Percentiles rank a stretch among this genome's conserved stretches.
Evolutionary conservation across 2,797 vertebrate species (phyloP).

Genomic region (Crypturellus tataupa): DNA sequence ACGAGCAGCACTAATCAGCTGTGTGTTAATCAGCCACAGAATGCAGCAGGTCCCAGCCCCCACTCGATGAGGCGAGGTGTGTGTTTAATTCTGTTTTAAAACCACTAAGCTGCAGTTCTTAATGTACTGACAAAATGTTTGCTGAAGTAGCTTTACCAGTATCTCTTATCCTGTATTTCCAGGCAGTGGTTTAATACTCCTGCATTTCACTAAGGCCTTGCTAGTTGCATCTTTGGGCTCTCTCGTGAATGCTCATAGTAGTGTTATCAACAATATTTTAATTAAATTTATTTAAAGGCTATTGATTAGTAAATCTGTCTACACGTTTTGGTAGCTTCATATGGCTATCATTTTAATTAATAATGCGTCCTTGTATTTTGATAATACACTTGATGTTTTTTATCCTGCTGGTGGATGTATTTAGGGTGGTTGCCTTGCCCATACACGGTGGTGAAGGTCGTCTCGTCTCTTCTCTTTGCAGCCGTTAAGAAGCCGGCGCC

Average conservation of each 20-base stretch:
- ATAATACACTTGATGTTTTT: background rate
- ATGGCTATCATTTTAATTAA: fast-evolving
- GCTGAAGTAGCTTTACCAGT: background rate
- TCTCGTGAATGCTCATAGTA: background rate
- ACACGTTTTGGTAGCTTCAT: background rate
- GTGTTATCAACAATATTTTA: background rate
- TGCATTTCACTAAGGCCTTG: background rate
- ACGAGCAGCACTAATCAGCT: conserved; percentile 78
- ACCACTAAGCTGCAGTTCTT: background rate
- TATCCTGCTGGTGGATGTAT: background rate
- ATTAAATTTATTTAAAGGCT: background rate
- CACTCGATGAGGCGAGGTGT: conserved; percentile 91
- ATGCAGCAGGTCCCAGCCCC: conserved; percentile 90
- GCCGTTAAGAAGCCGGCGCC: conserved; percentile 96
- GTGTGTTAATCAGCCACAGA: conserved; percentile 77
- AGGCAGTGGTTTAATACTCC: background rate
- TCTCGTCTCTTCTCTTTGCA: conserved; percentile 69
- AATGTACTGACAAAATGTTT: background rate
- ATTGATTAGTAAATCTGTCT: background rate
- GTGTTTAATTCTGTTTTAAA: background rate
- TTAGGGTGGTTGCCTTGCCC: background rate
- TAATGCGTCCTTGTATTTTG: background rate
- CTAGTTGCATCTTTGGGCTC: background rate
- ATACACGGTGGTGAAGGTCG: background rate
- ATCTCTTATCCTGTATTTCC: background rate